Conservation (phyloP, 2,113 vertebrate genomes). For the Psittacula cyanocephala region DNA sequence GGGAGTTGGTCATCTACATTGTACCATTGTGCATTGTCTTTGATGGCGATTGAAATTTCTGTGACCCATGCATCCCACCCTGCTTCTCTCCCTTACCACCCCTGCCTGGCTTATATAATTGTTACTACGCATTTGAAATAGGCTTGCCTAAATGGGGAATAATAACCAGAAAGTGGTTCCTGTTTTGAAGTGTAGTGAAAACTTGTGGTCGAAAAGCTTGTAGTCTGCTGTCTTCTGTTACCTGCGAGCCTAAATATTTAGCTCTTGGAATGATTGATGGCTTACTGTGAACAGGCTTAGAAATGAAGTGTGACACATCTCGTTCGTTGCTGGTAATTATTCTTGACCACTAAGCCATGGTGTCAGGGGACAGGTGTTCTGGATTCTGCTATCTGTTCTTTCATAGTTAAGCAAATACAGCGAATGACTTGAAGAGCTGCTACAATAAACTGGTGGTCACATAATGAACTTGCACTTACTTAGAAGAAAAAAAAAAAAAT, state of each 20-base stretch:
- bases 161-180: not conserved
- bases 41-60: not conserved
- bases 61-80: not conserved
- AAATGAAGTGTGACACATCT: not conserved
- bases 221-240: not conserved
- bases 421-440: not conserved
- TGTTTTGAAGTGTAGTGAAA: not conserved
- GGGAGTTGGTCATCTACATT: not conserved
- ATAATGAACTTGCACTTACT: not conserved
- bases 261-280: not conserved
- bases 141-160: constrained; percentile 21
- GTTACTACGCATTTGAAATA: constrained; percentile 44
- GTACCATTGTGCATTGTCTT: not conserved
- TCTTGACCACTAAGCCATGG: not conserved
- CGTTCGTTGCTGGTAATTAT: not conserved
- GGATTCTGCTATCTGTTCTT: not conserved
- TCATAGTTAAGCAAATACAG: not conserved
- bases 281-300: not conserved
- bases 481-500: not conserved
- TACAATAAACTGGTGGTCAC: not conserved
- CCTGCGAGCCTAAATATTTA: not conserved
- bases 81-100: not conserved
- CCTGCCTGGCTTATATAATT: constrained; percentile 2
- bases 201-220: not conserved
- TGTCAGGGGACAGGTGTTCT: not conserved